phyloP scores from a whole-genome alignment of 2,888 invertebrate species.

The Thymelicus lineola region DNA sequence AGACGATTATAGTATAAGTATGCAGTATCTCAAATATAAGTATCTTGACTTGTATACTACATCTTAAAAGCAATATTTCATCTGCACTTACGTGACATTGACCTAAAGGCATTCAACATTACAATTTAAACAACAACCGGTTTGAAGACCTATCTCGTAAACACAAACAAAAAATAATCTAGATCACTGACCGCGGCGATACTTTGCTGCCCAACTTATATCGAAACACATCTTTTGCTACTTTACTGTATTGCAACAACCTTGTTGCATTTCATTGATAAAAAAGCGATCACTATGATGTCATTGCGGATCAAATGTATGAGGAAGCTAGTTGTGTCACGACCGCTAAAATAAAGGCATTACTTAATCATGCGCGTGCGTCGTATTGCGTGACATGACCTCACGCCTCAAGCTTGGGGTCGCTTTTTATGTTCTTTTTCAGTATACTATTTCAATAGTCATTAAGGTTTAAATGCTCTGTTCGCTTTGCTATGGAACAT shows the following conservation, averaged over 20 bases:
- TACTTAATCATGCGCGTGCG: slow-evolving; percentile 54
- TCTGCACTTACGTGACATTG: slow-evolving; percentile 13
- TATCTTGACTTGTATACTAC: not conserved
- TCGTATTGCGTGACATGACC: slow-evolving; percentile 53
- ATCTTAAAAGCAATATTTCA: not conserved
- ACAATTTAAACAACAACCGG: slow-evolving; percentile 32
- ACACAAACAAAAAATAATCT: slow-evolving; percentile 36
- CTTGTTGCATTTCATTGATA: slow-evolving; percentile 51
- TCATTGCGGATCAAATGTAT: slow-evolving; percentile 52
- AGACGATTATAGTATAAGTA: too few relatives aligned
- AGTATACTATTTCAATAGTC: slow-evolving; percentile 30
- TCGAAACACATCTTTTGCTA: slow-evolving; percentile 23
- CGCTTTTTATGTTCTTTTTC: slow-evolving; percentile 40
- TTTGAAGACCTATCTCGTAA: slow-evolving; percentile 37
- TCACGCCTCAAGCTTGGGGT: slow-evolving; percentile 48
- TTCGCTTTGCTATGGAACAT: slow-evolving; percentile 31
- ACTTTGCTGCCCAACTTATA: slow-evolving; percentile 30
- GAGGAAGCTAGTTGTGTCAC: slow-evolving; percentile 62
- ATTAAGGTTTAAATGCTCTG: slow-evolving; percentile 32
- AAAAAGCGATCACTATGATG: slow-evolving; percentile 53
- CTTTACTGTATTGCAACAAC: slow-evolving; percentile 39
- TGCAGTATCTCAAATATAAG: too few relatives aligned
- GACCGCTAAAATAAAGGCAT: slow-evolving; percentile 59
- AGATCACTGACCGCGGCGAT: slow-evolving; percentile 43
- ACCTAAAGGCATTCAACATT: not conserved